phyloP scores from a whole-genome alignment of 2,888 invertebrate species.

The Sarcophaga caerulescens region DNA sequence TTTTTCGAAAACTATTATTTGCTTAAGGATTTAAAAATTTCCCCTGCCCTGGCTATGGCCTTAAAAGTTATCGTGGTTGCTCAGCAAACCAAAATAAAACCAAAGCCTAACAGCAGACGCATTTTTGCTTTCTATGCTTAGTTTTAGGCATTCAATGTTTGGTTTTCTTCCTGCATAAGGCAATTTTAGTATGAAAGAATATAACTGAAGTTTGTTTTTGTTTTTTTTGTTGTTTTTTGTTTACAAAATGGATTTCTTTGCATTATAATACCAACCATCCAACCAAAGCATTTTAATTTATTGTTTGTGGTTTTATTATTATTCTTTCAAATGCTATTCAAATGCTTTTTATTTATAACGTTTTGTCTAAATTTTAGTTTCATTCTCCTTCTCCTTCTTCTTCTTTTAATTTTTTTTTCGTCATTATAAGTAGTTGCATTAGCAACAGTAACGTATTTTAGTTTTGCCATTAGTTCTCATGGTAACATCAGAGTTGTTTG shows the following conservation, averaged over 20 bases:
- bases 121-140: neutral
- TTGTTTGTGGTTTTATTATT: conserved; percentile 36
- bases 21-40: too few species aligned
- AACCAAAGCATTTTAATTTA: conserved; percentile 37
- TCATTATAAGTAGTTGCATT: neutral
- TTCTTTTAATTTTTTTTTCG: neutral
- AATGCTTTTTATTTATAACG: conserved; percentile 1
- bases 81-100: too few species aligned
- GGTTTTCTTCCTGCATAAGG: conserved; percentile 3
- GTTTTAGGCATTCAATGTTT: conserved; percentile 18
- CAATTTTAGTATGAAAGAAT: neutral
- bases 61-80: too few species aligned
- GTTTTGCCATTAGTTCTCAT: too few species aligned
- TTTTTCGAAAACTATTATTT: too few species aligned
- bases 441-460: neutral
- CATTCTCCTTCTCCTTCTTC: conserved; percentile 22
- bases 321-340: neutral
- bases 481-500: too few species aligned
- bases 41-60: too few species aligned
- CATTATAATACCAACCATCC: conserved; percentile 22
- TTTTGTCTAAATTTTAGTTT: conserved; percentile 10
- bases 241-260: conserved; percentile 50
- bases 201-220: neutral
- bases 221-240: conserved; percentile 32
- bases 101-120: too few species aligned